A percentile compares a stretch with the other conserved stretches of the same genome.
Evolutionary conservation across 2,113 vertebrate species (phyloP).

Genomic region (Passerina amoena): DNA sequence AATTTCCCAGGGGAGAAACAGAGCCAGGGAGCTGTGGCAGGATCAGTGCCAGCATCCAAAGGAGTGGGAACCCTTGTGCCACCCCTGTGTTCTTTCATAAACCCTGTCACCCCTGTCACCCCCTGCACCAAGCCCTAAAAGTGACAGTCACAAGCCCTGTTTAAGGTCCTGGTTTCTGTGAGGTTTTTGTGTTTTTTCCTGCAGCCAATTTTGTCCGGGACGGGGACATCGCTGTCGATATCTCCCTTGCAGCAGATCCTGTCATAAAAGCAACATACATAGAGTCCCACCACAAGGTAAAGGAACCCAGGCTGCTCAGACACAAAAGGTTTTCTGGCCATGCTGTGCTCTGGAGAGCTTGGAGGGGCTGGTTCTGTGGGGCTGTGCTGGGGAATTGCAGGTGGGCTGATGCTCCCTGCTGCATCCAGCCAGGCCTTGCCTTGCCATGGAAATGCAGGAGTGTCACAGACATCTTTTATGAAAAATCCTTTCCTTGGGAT

Average conservation of each 20-base stretch:
- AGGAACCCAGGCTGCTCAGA: background rate
- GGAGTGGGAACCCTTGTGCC: background rate
- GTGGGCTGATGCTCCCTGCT: background rate
- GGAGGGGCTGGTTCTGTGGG: background rate
- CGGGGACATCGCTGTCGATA: slow-evolving; percentile 75
- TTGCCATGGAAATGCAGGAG: background rate
- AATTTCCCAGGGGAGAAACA: background rate
- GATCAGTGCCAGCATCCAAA: background rate
- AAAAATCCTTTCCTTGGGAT: no score
- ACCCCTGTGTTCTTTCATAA: background rate
- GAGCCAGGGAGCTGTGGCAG: background rate
- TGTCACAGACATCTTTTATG: no score
- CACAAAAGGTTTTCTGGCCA: fast-evolving
- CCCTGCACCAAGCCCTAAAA: background rate
- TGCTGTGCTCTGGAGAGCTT: background rate
- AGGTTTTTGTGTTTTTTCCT: background rate
- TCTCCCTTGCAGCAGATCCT: slow-evolving; percentile 74
- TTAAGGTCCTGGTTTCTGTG: fast-evolving
- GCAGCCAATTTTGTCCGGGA: slow-evolving; percentile 81
- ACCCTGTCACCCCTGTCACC: background rate
- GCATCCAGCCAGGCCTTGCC: background rate
- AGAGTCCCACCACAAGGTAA: slow-evolving; percentile 88
- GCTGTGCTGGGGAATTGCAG: background rate
- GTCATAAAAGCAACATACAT: slow-evolving; percentile 80
- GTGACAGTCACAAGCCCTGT: fast-evolving